Evolutionary conservation across 2,113 vertebrate species (phyloP), one percentile per base, ranked within the genome.

Genomic region (Cettia cetti): DNA sequence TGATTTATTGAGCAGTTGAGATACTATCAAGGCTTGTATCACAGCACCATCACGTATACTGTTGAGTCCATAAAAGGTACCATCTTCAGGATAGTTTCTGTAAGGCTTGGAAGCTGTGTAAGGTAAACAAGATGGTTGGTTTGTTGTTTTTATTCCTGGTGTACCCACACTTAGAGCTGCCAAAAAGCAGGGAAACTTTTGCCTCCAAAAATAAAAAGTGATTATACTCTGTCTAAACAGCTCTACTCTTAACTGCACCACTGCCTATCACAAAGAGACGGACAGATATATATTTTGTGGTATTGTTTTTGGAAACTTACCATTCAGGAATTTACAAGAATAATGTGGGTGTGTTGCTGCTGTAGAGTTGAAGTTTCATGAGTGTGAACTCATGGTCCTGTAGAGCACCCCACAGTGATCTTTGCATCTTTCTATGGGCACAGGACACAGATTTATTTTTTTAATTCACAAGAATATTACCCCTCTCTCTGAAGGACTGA

Each of bases 181-280:
- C 97, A 98, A 96, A 95, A 96, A 97, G 66, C 23, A 93, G 89
- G 79, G 40, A 66, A 96, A 89, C 11, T 86, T 94, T 88, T 95
- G 93, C 94, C 91, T 98, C 96, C 93, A 95, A 98, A 98, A 98
- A 98, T 98, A 98, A 95, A 96, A 97, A 96, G 89, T 97, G 93
- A 98, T 98, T 97, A 98, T 97, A 97, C 82, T 97, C 50, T 97
- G 94, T 83, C 95, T 98, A 81, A 97, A 95, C 95, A 95, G 91
- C 75, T 85, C 96, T 95, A 85, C 71, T 70, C 95, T 94, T 96
- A 96, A 93, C 79, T 96, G 89, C 59, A 95, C 93, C 92, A 90
- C 27, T 72, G 96, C 75, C 92, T 92, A 95, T 97, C 82, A 15
- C 92, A 96, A 93, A 92, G 40, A 93, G 71, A 71, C 71, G 6